These are phyloP conservation scores for Pogonocherus hispidulus DNA, from an alignment of 2,888 invertebrate genomes.

Conservation along the genomic window DNA sequence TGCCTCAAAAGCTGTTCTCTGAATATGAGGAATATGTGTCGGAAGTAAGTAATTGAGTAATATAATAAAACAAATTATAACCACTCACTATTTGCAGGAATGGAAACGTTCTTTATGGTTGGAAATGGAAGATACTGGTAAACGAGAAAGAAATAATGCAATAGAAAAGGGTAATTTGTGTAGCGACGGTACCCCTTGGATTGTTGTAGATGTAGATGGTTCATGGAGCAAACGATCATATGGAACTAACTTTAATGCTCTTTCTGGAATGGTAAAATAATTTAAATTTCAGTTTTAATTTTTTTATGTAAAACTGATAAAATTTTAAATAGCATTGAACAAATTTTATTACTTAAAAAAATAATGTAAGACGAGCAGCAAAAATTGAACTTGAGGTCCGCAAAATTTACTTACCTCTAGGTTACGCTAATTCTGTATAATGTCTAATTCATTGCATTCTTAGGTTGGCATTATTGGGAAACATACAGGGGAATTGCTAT, in stretches of 20 bases:
- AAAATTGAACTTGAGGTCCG: not conserved
- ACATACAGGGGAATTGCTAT: conserved; percentile 40
- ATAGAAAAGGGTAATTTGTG: conserved; percentile 1
- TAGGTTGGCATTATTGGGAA: too few relatives aligned
- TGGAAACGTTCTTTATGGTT: conserved; percentile 3
- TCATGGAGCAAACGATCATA: not conserved
- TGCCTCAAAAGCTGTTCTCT: not conserved
- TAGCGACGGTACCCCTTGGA: conserved; percentile 1
- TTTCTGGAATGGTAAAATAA: not conserved
- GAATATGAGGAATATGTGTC: not conserved
- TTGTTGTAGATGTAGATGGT: not conserved
- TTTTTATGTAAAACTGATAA: too few relatives aligned
- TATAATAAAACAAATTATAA: too few relatives aligned
- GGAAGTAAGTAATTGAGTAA: not conserved
- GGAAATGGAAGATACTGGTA: not conserved
- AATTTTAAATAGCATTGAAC: too few relatives aligned
- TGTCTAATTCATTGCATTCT: not conserved
- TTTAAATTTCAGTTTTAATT: not conserved
- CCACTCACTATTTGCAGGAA: too few relatives aligned
- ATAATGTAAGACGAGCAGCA: not conserved
- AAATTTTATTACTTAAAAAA: too few relatives aligned
- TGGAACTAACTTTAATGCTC: not conserved
- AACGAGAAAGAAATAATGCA: not conserved
- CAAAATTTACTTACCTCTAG: too few relatives aligned
- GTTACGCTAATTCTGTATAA: not conserved